Base-by-base conservation (phyloP, 2,888 invertebrate genomes). In the Brachypterus glaber region DNA sequence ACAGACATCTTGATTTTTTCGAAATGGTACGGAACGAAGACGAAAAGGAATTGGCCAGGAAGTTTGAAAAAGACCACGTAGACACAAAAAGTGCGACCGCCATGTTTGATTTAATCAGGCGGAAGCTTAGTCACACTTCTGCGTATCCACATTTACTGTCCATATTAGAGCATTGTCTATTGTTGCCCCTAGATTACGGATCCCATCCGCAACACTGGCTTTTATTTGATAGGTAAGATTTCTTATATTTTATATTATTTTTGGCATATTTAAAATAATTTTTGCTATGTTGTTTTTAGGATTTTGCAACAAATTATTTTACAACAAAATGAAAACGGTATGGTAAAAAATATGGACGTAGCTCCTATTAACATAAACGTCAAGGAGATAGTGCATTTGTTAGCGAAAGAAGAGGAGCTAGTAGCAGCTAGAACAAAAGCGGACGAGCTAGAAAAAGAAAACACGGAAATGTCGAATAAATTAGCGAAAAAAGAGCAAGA, bases 1-100 rank as follows among this genome's bases (percentile, higher is more conserved):
- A 95, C 62, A 79, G 93, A 54, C 97, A 97, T 77, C 79, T 97
- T 66, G 96, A 97, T 64, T 92, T 97, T 68, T 97, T 97, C 69
- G 97, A 97, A 69, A 93, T 96, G 92, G 87, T 95, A 14, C 77
- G 96, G 30, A 87, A 84, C 57, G 95, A 96, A 67, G 97, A 97
- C 64, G 97, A 97, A 63, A 84, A 89, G 55, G 92, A 95, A 61
- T 64, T 97, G 44, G 87, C 91, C 3, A 74, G 91, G 45, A 81
- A 88, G 53, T 92, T 90, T 68, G 89, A 91, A 60, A 79, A 82
- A 59, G 86, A 88, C 51, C 92, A 93, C 64, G 82, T 95, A 33
- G 93, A 95, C 62, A 90, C 89, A 0, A 92, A 91, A 68, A 93
- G 92, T 63, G 91, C 93, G 1, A 78, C 82, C 1, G 76, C 81